Evolutionary conservation across 2,797 vertebrate genomes (phyloP), one percentile per base, ranked within the genome.

Genomic region (Cryptoblepharus egeriae): DNA sequence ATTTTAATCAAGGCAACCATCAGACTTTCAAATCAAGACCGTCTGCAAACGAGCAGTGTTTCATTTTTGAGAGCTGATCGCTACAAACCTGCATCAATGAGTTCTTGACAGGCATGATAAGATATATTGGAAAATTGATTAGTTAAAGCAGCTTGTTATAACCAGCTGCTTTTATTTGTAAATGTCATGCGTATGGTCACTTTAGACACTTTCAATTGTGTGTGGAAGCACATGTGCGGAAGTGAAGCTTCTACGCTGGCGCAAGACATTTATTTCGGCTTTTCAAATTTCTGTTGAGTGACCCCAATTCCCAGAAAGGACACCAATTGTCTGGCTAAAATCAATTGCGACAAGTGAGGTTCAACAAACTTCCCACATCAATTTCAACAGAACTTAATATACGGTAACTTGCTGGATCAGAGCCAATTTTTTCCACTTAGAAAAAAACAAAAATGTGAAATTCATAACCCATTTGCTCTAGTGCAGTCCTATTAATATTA

Each of bases 151-250:
- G 92, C 85, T 94, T 85, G 80, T 92, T 85, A 80, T 88, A 92
- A 86, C 89, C 92, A 90, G 88, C 88, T 90, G 92, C 83, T 92
- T 95, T 94, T 95, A 90, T 93, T 94, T 93, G 90, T 95, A 95
- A 95, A 94, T 93, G 94, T 92, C 88, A 90, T 67, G 63, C 83
- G 88, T 93, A 90, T 83, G 83, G 83, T 76, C 79, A 10, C 70
- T 88, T 90, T 79, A 75, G 84, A 77, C 65, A 92, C 79, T 77
- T 75, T 90, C 67, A 63, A 57, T 75, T n/a, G 39, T 84, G 35
- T 92, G 57, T 75, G 88, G 81, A 87, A 88, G 85, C 86, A 9
- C 89, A 85, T 89, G 84, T 75, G 64, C 81, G 87, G 88, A 83
- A 88, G 61, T 39, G 85, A 84, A 82, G 81, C 75, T 94, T 88